Evolutionary conservation across 2,113 vertebrate species (phyloP), one percentile per base, ranked within the genome.

Genomic region (Butorides virescens): DNA sequence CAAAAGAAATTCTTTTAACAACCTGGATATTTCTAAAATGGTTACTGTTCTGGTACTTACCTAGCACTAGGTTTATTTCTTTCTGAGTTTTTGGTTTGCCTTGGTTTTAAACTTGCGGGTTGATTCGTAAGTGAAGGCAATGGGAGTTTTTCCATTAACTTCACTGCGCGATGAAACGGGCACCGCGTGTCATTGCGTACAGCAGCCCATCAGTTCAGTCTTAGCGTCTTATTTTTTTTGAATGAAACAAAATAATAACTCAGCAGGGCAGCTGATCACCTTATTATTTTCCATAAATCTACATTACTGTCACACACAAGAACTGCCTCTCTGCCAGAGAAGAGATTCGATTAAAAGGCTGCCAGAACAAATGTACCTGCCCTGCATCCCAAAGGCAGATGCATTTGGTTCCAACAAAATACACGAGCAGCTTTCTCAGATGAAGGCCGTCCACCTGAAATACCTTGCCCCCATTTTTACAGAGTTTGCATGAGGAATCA

Each of bases 231-330:
- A 27, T 10, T 83, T 84, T 94, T 94, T 82, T 72, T 85, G 42
- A 91, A 92, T 90, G 63, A 93, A 95, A 80, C 83, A 66, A 97
- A 94, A 91, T 88, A 92, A 91, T 90, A 92, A 92, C 88, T 89
- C 85, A 63, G 29, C 56, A 67, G 90, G 86, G 93, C 95, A 90
- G 77, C 91, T 95, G 82, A 96, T 96, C 58, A 70, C 90, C 88
- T 91, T 89, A 88, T 97, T 92, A 89, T 87, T 92, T 92, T 95
- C 79, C 93, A 96, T 93, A 96, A 95, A 93, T 95, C 86, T 72
- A 61, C 87, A 91, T 90, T 96, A 93, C 58, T 93, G 92, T 95
- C 37, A 44, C 50, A 53, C 37, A 50, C 32, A 27, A 37, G 88
- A 86, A 22, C 47, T 84, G 61, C 87, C 79, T 94, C 71, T 76